These are phyloP conservation scores for Aurelia sp. DNA, from an alignment of 30 jellyfish, hydroid and myxozoan genomes.

Conservation along the genomic window DNA sequence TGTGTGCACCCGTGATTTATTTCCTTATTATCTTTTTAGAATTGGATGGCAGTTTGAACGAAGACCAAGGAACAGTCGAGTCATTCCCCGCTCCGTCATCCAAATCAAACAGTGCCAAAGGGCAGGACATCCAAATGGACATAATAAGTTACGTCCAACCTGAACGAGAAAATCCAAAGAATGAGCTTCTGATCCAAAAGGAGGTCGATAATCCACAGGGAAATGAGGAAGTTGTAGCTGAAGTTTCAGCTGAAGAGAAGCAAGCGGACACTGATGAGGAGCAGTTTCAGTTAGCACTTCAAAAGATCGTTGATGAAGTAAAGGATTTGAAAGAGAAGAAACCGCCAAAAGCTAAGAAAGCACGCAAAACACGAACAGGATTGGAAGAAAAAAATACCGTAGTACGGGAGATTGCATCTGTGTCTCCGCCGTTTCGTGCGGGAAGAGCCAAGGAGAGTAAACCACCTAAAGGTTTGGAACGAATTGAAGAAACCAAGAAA, in stretches of 20 bases:
- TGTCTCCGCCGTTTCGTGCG: conserved; percentile 71
- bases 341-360: conserved; percentile 44
- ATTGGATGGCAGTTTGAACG: not conserved
- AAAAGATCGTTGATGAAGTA: conserved; percentile 45
- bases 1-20: not conserved
- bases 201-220: conserved; percentile 2
- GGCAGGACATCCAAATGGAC: conserved; percentile 61
- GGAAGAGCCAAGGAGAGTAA: conserved; percentile 51
- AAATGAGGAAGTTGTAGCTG: not conserved
- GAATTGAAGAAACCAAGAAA: conserved; percentile 23
- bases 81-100: conserved; percentile 49
- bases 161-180: not conserved
- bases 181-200: conserved; percentile 9
- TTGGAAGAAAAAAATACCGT: conserved; percentile 27
- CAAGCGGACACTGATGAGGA: conserved; percentile 53
- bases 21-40: not conserved
- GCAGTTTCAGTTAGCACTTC: conserved; percentile 22
- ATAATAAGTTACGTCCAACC: conserved; percentile 49
- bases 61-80: not conserved
- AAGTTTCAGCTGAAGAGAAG: conserved; percentile 3
- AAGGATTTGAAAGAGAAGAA: conserved; percentile 43
- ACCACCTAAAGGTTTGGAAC: conserved; percentile 61
- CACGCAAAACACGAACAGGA: conserved; percentile 13
- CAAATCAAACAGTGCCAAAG: conserved; percentile 31
- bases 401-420: conserved; percentile 48